Percentiles rank a stretch among this genome's conserved stretches.
phyloP scores from a whole-genome alignment of 2,113 vertebrate species.

The Cathartes aura region DNA sequence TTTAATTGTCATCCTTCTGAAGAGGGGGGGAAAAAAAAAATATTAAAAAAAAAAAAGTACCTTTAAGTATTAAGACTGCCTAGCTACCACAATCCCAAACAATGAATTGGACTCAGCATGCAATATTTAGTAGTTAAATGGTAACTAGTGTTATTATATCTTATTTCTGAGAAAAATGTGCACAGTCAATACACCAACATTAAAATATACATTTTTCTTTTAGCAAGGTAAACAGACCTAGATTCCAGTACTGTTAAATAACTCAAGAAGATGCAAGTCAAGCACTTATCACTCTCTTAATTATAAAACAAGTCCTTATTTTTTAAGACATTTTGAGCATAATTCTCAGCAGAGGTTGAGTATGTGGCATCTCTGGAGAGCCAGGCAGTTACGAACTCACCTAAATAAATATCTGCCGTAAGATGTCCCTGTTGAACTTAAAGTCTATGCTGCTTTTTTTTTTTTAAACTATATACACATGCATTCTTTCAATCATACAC shows the following conservation, averaged over 20 bases:
- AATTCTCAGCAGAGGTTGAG: not conserved
- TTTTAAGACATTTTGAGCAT: not conserved
- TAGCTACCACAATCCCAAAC: not conserved
- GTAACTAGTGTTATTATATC: not conserved
- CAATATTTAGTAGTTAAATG: not conserved
- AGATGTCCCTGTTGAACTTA: not conserved
- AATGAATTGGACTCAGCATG: not conserved
- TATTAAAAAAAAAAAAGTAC: not conserved
- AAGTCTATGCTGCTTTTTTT: not conserved
- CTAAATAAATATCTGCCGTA: not conserved
- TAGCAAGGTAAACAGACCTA: not conserved
- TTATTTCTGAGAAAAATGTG: not conserved
- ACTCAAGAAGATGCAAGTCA: not conserved
- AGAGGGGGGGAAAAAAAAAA: not conserved
- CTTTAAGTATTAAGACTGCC: not conserved
- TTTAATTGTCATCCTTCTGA: not conserved
- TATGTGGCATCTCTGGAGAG: not conserved
- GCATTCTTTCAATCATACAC: not conserved
- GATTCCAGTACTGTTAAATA: not conserved
- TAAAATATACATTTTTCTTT: not conserved
- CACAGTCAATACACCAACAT: not conserved
- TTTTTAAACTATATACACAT: not conserved
- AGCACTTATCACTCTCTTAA: not conserved
- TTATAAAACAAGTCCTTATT: not conserved
- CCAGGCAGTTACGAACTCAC: not conserved